Percentiles rank a stretch among this genome's conserved stretches.
These are phyloP conservation scores for Branchinecta sandiegonensis DNA, from an alignment of 2,888 invertebrate genomes.

Conservation along the genomic window DNA sequence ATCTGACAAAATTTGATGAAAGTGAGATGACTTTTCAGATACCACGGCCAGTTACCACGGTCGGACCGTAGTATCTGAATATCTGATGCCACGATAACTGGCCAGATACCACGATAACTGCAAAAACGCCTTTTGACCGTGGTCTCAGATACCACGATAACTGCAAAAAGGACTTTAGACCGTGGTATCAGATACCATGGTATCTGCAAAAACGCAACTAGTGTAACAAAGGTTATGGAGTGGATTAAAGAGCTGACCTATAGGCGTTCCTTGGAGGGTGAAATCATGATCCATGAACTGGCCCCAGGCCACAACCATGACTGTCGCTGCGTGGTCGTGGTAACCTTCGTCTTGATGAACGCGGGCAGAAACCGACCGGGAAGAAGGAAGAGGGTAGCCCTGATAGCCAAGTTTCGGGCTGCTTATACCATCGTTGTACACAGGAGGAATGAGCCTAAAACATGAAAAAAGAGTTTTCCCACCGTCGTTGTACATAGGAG, in stretches of 20 bases:
- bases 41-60: too few species aligned
- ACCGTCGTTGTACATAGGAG: slow-evolving; percentile 67
- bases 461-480: slow-evolving; percentile 4
- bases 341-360: slow-evolving; percentile 86
- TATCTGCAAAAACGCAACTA: too few species aligned
- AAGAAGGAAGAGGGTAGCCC: slow-evolving; percentile 59
- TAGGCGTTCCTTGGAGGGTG: slow-evolving; percentile 69
- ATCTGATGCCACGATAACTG: too few species aligned
- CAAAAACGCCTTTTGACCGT: too few species aligned
- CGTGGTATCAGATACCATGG: too few species aligned
- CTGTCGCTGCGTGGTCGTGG: slow-evolving; percentile 84
- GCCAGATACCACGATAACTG: too few species aligned
- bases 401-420: slow-evolving; percentile 64
- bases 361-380: slow-evolving; percentile 70
- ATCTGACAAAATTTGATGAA: too few species aligned
- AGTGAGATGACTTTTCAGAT: too few species aligned
- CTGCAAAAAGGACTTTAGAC: too few species aligned
- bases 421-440: slow-evolving; percentile 69
- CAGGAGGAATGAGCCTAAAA: slow-evolving; percentile 54
- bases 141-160: too few species aligned
- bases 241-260: slow-evolving; percentile 44
- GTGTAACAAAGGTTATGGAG: too few species aligned
- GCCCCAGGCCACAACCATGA: slow-evolving; percentile 86
- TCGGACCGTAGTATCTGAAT: too few species aligned
- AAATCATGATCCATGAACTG: slow-evolving; percentile 92